phyloP scores from a whole-genome alignment of 2,888 invertebrate genomes.

The Caenorhabditis panamensis region DNA sequence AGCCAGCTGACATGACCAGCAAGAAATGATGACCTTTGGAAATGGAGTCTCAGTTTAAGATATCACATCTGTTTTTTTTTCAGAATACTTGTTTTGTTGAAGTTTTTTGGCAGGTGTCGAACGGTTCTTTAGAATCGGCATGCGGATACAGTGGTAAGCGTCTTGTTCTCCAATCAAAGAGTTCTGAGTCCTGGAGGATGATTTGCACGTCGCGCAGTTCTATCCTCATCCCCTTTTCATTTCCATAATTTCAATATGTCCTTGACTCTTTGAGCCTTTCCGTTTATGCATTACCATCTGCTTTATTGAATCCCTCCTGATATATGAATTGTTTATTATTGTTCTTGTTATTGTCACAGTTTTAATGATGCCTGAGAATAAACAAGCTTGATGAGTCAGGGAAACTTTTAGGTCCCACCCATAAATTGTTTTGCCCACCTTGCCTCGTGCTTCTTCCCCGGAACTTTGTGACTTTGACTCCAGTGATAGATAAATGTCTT shows the following conservation, averaged over 20 bases:
- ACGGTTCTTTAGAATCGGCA: too few species aligned
- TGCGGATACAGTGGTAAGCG: too few species aligned
- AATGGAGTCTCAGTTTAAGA: not conserved
- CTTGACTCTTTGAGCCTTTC: not conserved
- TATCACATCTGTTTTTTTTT: too few species aligned
- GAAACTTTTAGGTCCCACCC: not conserved
- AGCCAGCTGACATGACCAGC: not conserved
- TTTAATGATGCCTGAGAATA: too few species aligned
- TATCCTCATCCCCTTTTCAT: not conserved
- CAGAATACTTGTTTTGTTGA: too few species aligned
- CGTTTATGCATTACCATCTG: not conserved
- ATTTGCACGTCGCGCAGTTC: too few species aligned
- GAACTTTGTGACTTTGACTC: not conserved
- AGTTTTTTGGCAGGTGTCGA: too few species aligned
- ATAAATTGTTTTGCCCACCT: not conserved
- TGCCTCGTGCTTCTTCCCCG: not conserved
- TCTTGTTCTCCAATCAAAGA: too few species aligned
- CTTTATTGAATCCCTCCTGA: not conserved
- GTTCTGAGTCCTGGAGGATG: too few species aligned
- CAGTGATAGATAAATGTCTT: not conserved
- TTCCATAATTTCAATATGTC: not conserved
- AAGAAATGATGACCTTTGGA: too few species aligned
- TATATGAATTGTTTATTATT: not conserved
- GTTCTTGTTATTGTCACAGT: too few species aligned
- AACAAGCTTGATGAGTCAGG: too few species aligned